Percentiles rank a stretch among this genome's conserved stretches.
Conservation (phyloP, 1,140 invertebrate genomes). For the Papilio machaon region DNA sequence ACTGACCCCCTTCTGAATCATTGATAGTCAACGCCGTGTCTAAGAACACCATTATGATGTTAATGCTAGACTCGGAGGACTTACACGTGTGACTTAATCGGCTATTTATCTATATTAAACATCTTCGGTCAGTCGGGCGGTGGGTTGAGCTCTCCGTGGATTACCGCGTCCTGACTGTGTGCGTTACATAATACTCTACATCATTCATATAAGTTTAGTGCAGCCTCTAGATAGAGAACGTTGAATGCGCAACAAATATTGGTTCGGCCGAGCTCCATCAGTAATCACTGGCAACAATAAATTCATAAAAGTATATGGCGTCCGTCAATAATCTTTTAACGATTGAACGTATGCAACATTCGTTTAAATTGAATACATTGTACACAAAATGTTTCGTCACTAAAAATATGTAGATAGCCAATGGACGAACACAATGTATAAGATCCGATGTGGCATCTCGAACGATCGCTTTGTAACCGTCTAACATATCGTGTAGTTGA, state of each 20-base stretch:
- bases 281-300: conserved; percentile 32
- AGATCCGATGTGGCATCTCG: conserved; percentile 48
- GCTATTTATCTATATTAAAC: conserved; percentile 63
- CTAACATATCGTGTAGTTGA: conserved; percentile 44
- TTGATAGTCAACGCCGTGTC: conserved; percentile 40
- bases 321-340: conserved; percentile 37
- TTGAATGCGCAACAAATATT: conserved; percentile 31
- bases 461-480: conserved; percentile 52
- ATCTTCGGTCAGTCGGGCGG: conserved; percentile 47
- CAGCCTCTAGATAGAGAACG: conserved; percentile 9
- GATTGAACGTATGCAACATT: conserved; percentile 29
- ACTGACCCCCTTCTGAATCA: conserved; percentile 49
- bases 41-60: conserved; percentile 44
- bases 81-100: conserved; percentile 56
- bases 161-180: conserved; percentile 46
- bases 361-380: conserved; percentile 38
- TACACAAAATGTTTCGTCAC: conserved; percentile 38
- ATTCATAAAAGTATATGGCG: conserved; percentile 10
- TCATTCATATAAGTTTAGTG: conserved; percentile 28
- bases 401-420: conserved; percentile 27
- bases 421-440: conserved; percentile 32
- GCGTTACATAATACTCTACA: conserved; percentile 28
- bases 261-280: not conserved
- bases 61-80: conserved; percentile 51
- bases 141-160: conserved; percentile 46